Base-by-base conservation (phyloP, 2,797 vertebrate genomes). In the Crypturellus tataupa region DNA sequence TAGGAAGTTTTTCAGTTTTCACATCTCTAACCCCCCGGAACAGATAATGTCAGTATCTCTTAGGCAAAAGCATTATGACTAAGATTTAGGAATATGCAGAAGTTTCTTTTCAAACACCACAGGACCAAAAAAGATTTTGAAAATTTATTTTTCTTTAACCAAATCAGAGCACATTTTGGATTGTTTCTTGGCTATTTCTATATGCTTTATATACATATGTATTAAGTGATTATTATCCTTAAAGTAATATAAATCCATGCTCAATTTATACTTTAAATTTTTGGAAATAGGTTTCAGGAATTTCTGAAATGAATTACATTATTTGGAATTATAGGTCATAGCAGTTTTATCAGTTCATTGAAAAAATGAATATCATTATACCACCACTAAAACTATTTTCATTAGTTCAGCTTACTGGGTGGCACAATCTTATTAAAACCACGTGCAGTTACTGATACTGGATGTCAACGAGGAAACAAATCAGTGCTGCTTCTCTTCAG, bases 281-380 rank as follows among this genome's bases (percentile, higher is more conserved):
- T 37, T 40, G 82, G 33, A 79, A 87, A 85, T 37, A 83, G 19
- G 76, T 90, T 89, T 67, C 63, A 76, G 23, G 86, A 7, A 75
- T 80, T 85, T 88, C 40, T 81, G 60, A 93, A 90, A 90, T 90
- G 78, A 76, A n/a, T 60, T 59, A 42, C 42, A 62, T 56, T 80
- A 56, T 76, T 84, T 75, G 27, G 47, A 73, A 80, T 80, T 86
- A 90, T 0, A 90, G 35, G 91, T 87, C 51, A 79, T 58, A 92
- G 68, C 40, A 89, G 86, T 78, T 79, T 49, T 84, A 84, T 29
- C 90, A 86, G 44, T 49, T 90, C 64, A 70, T 68, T 86, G 51
- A 89, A 93, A 96, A 84, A 96, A 84, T 67, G 51, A 90, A 40
- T 64, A 58, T 80, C 40, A 85, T 87, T 31, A 10, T 64, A 72